Conservation (phyloP, 2,888 invertebrate species). For the Stenchaetothrips biformis region DNA sequence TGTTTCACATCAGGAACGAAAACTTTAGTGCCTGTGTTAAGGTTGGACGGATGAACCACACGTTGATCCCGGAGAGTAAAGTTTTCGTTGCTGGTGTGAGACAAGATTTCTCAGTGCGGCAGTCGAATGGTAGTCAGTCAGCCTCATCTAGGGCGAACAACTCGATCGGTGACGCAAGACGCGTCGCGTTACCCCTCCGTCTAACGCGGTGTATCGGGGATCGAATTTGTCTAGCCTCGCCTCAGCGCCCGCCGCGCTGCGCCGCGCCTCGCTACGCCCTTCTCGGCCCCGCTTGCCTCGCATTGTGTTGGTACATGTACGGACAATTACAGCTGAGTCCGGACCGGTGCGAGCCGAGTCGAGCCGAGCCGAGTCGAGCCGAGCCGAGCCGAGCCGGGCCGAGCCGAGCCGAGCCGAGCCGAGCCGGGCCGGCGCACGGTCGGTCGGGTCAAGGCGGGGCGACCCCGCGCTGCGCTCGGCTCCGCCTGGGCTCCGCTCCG, state of each 20-base stretch:
- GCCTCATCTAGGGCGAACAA: too few species aligned
- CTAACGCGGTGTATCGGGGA: conserved; percentile 17
- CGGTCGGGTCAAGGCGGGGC: conserved; percentile 1
- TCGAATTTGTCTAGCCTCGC: conserved; percentile 17
- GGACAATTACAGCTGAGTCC: conserved; percentile 11
- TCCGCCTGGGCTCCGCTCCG: neutral
- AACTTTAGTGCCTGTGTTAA: too few species aligned
- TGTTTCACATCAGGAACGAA: too few species aligned
- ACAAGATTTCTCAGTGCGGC: too few species aligned
- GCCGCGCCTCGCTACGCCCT: neutral
- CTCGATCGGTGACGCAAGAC: too few species aligned
- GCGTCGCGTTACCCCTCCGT: neutral
- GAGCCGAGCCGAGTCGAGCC: neutral
- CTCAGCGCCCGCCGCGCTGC: neutral
- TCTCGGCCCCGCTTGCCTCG: neutral
- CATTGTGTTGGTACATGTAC: conserved; percentile 20
- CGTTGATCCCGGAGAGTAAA: too few species aligned
- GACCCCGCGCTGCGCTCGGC: neutral
- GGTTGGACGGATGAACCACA: too few species aligned
- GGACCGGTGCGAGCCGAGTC: too few species aligned
- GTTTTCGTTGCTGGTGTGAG: too few species aligned
- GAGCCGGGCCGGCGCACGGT: neutral
- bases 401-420: neutral
- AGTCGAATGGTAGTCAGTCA: too few species aligned
- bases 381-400: too few species aligned